phyloP scores from a whole-genome alignment of 2,888 invertebrate species.

The Amphipyra berbera region DNA sequence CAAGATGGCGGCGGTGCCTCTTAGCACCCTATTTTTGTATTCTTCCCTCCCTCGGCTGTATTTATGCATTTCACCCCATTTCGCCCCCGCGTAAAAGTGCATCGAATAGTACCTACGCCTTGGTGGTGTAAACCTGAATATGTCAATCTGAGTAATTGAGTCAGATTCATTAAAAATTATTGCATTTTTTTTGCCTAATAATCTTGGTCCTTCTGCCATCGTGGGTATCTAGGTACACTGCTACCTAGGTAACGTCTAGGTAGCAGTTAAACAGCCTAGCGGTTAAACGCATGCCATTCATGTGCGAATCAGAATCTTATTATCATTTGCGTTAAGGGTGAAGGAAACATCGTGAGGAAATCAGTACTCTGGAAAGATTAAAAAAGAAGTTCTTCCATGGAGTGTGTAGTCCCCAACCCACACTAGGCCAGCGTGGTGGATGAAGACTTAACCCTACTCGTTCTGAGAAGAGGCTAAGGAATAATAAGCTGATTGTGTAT shows the following conservation, averaged over 20 bases:
- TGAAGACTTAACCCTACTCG: too few species aligned
- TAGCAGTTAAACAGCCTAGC: too few species aligned
- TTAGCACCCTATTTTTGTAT: slow-evolving; percentile 86
- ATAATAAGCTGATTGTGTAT: not conserved
- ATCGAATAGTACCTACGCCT: slow-evolving; percentile 57
- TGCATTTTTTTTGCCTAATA: not conserved
- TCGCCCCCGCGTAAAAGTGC: slow-evolving; percentile 73
- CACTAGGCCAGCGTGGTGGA: too few species aligned
- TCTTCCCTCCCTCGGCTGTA: slow-evolving; percentile 77
- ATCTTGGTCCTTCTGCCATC: not conserved
- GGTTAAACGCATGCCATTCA: too few species aligned
- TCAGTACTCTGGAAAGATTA: too few species aligned
- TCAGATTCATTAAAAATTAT: slow-evolving; percentile 37
- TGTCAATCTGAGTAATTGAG: slow-evolving; percentile 57
- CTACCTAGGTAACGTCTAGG: too few species aligned
- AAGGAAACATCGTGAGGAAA: too few species aligned
- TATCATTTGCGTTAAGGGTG: too few species aligned
- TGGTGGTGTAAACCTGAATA: slow-evolving; percentile 44
- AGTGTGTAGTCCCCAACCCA: too few species aligned
- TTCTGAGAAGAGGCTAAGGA: too few species aligned
- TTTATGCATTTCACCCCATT: slow-evolving; percentile 69
- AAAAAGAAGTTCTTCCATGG: too few species aligned
- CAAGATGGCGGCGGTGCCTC: slow-evolving; percentile 82
- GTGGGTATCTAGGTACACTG: not conserved
- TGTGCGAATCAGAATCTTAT: too few species aligned